Base-by-base conservation (phyloP, 2,888 invertebrate genomes). In the Pogonocherus hispidulus region DNA sequence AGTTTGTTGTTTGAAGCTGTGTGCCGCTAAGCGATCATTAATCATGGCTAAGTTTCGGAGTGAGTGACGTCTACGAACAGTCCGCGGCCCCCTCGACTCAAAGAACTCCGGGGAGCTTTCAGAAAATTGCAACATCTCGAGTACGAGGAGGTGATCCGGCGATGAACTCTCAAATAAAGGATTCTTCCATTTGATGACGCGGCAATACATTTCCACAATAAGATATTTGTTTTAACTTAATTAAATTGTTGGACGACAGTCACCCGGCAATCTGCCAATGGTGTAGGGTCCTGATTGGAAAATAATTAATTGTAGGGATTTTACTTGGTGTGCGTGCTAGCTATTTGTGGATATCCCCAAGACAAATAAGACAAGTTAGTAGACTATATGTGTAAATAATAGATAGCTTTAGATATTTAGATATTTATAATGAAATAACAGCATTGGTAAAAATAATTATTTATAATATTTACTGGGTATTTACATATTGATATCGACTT, bases 1-100 rank as follows among this genome's bases (percentile, higher is more conserved):
- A 89, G 87, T 88, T 89, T 88, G 88, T 88, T 89, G 89, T 88
- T 88, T 87, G 87, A 87, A 87, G 87, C 87, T 87, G 87, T 86
- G 85, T 84, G 84, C 84, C 83, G 84, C 85, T 86, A 85, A 86
- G 86, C 86, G 84, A 87, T 86, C 88, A 88, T 88, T 88, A 88
- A 88, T 88, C 88, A 88, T 87, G 85, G 86, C 74, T 80, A 86
- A 87, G 86, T 87, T 87, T 87, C 86, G 85, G 84, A 85, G 85
- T 86, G 86, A 86, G 84, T 86, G 86, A 86, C 86, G 85, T 84
- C 83, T 84, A 83, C 83, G 84, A 83, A 83, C 82, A 79, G 82
- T 80, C 82, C 84, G 82, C 81, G 83, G 79, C 81, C 66, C 67
- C 69, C 64, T 70, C 76, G 78, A 74, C 79, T 80, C 81, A 80